phyloP scores from a whole-genome alignment of 2,888 invertebrate genomes.

The Sarcophaga rosellei region DNA sequence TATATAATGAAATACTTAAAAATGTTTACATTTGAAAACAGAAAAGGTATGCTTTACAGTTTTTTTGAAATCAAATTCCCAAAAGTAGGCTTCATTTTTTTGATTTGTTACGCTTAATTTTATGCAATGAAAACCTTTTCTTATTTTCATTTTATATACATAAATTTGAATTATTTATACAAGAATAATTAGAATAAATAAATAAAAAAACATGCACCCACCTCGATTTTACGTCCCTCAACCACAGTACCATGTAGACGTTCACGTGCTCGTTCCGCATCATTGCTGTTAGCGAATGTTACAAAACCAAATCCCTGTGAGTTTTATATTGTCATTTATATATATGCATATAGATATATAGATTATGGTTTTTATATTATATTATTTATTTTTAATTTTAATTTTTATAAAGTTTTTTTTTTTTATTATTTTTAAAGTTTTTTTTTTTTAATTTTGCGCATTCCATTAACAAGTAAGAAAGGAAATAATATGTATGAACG shows the following conservation, averaged over 20 bases:
- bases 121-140: neutral
- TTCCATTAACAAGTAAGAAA: conserved; percentile 62
- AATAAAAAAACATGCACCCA: conserved; percentile 90
- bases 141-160: neutral
- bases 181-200: neutral
- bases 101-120: neutral
- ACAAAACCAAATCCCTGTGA: conserved; percentile 99
- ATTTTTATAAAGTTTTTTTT: conserved; percentile 8
- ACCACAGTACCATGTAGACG: conserved; percentile 99
- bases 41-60: neutral
- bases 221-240: conserved; percentile 99
- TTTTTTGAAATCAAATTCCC: neutral
- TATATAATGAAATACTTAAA: neutral
- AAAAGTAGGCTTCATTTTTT: conserved; percentile 16
- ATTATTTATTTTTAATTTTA: conserved; percentile 30
- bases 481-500: conserved; percentile 37
- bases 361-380: conserved; percentile 33
- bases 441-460: conserved; percentile 50
- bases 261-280: conserved; percentile 99
- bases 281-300: conserved; percentile 99
- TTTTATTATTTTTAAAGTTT: neutral
- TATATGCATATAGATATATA: conserved; percentile 20
- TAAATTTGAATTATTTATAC: too few species aligned
- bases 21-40: neutral
- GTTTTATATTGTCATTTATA: conserved; percentile 59